phyloP scores from a whole-genome alignment of 2,797 vertebrate species.

The Pseudotriccus pelzelni region DNA sequence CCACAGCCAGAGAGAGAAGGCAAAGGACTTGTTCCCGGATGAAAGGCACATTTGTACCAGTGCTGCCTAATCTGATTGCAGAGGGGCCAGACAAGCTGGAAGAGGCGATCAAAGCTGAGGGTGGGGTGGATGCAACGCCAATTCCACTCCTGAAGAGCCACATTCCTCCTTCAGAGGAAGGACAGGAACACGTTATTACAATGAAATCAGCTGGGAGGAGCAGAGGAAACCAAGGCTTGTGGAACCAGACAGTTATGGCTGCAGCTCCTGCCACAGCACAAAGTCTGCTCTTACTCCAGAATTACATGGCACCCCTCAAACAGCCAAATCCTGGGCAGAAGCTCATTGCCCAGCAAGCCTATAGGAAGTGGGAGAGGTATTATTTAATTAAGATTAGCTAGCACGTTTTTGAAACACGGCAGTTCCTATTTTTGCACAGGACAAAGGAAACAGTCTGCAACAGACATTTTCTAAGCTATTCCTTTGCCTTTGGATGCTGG shows the following conservation, averaged over 20 bases:
- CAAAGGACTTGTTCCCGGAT: not conserved
- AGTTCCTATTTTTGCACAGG: not conserved
- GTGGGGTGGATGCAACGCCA: not conserved
- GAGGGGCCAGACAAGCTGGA: constrained; percentile 10
- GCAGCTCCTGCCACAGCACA: not conserved
- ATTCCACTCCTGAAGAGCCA: not conserved
- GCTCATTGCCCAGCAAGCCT: not conserved
- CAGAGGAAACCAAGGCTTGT: not conserved
- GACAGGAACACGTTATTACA: not conserved
- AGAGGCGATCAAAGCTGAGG: not conserved
- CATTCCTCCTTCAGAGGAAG: constrained; percentile 30
- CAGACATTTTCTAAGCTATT: not conserved
- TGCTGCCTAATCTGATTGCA: constrained; percentile 7
- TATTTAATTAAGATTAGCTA: not conserved
- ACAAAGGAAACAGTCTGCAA: not conserved
- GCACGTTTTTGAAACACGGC: not conserved
- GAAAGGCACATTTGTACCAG: constrained; percentile 11
- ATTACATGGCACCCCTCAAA: not conserved
- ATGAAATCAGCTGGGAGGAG: not conserved
- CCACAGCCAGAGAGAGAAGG: not conserved
- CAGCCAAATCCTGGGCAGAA: not conserved
- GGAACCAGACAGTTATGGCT: not conserved
- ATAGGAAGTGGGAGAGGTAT: not conserved
- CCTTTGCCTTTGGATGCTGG: not conserved
- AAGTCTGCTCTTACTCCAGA: not conserved